Evolutionary conservation across 2,888 invertebrate species (phyloP).

Genomic region (Nematopogon swammerdamellus): DNA sequence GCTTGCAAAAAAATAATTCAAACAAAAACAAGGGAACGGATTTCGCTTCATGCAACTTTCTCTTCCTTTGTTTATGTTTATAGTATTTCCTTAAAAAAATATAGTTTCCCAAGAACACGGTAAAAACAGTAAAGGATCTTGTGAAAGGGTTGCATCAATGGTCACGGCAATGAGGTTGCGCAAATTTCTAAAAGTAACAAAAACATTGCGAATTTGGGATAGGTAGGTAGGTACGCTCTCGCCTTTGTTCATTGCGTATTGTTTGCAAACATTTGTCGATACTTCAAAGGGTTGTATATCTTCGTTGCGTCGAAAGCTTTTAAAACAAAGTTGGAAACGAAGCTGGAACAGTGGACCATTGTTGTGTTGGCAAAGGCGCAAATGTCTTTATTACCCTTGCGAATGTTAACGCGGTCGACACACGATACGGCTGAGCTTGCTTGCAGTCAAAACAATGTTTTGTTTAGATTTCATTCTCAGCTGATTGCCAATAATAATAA

Average conservation of each 20-base stretch:
- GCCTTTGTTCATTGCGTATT: slow-evolving; percentile 34
- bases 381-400: slow-evolving; percentile 51
- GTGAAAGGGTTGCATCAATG: slow-evolving; percentile 27
- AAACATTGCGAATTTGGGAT: background rate
- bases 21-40: no score
- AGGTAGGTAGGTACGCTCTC: background rate
- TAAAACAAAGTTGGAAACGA: slow-evolving; percentile 51
- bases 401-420: slow-evolving; percentile 33
- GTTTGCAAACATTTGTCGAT: slow-evolving; percentile 43
- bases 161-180: slow-evolving; percentile 44
- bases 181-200: slow-evolving; percentile 37
- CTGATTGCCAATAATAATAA: no score
- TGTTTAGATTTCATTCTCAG: slow-evolving; percentile 18
- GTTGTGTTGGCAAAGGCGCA: slow-evolving; percentile 48
- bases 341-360: slow-evolving; percentile 47
- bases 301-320: slow-evolving; percentile 48
- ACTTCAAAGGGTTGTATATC: slow-evolving; percentile 56
- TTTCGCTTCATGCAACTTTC: background rate
- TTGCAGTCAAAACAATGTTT: slow-evolving; percentile 44
- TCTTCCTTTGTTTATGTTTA: slow-evolving; percentile 14
- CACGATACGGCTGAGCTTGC: slow-evolving; percentile 45
- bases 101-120: slow-evolving; percentile 8
- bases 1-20: no score
- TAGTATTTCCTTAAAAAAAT: slow-evolving; percentile 18
- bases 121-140: slow-evolving; percentile 20